These are phyloP conservation scores for Macrochelys suwanniensis DNA, from an alignment of 2,797 vertebrate species.

Conservation along the genomic window DNA sequence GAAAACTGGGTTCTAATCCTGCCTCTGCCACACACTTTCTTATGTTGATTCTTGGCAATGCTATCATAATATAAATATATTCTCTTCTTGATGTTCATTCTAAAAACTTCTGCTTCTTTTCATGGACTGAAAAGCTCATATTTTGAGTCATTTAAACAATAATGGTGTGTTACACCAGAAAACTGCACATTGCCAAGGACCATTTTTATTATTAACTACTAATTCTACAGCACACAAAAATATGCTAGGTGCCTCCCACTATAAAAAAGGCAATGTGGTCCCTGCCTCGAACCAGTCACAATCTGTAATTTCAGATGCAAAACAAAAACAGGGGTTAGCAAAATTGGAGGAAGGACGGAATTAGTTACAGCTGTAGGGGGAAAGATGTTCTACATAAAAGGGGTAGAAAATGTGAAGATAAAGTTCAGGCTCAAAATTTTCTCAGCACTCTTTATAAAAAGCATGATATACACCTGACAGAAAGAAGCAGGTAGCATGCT, in stretches of 20 bases:
- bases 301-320: slow-evolving; percentile 15
- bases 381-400: background rate
- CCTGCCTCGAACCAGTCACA: background rate
- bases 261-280: background rate
- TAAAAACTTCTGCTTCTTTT: slow-evolving; percentile 20
- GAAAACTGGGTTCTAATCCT: background rate
- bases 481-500: background rate
- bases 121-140: background rate
- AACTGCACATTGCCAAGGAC: background rate
- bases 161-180: background rate
- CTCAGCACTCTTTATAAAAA: background rate
- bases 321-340: slow-evolving; percentile 37
- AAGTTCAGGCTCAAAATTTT: slow-evolving; percentile 54
- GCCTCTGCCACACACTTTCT: background rate
- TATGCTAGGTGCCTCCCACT: slow-evolving; percentile 10
- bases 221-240: background rate
- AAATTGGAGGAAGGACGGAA: slow-evolving; percentile 21
- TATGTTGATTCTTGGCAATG: background rate
- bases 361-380: slow-evolving; percentile 25
- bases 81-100: background rate
- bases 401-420: slow-evolving; percentile 54
- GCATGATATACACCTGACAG: slow-evolving; percentile 17
- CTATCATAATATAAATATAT: background rate
- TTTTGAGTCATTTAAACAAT: background rate
- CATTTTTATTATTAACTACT: background rate